Evolutionary conservation across 1,140 invertebrate species (phyloP), one percentile per base, ranked within the genome.

Genomic region (Acromyrmex heyeri): DNA sequence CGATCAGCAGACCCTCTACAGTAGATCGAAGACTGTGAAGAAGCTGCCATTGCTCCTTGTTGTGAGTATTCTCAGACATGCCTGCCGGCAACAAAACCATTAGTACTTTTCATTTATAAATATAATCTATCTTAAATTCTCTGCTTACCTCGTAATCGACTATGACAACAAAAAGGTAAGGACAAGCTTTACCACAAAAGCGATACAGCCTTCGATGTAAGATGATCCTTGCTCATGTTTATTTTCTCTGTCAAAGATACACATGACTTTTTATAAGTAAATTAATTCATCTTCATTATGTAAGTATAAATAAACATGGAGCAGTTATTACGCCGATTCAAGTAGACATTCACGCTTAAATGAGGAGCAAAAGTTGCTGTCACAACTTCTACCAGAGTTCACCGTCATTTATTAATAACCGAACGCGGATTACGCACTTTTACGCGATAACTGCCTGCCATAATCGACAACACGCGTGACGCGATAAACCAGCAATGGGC

Each of bases 1-100:
- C 96, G 24, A 96, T 95, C 64, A 97, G 91, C 53, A 97, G 92
- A n/a, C 96, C 96, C 93, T 97, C 97, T 30, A 97, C 96, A 0
- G 96, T 97, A 0, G 93, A 94, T 88, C 97, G 96, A 62, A 97
- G 93, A 85, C 92, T 94, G 87, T 96, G 95, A 24, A 97, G 90
- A 24, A 96, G 93, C 87, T 96, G 94, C 91, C 92, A 92, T 65
- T 91, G 89, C 69, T 93, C 93, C 73, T 90, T 93, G 8, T 65
- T 62, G 5, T 88, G 77, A 64, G 48, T 73, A 53, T 94, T 90
- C 65, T 93, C 92, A 0, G 85, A 77, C 92, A 93, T 94, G 30
- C 21, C 67, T 82, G 61, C n/a, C 1, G 5, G 38, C 3, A 5
- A 0, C 0, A 38, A 59, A 27, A 73, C 1, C 3, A 21, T 81